Evolutionary conservation across 1,140 invertebrate species (phyloP).

Genomic region (Psix sp.): DNA sequence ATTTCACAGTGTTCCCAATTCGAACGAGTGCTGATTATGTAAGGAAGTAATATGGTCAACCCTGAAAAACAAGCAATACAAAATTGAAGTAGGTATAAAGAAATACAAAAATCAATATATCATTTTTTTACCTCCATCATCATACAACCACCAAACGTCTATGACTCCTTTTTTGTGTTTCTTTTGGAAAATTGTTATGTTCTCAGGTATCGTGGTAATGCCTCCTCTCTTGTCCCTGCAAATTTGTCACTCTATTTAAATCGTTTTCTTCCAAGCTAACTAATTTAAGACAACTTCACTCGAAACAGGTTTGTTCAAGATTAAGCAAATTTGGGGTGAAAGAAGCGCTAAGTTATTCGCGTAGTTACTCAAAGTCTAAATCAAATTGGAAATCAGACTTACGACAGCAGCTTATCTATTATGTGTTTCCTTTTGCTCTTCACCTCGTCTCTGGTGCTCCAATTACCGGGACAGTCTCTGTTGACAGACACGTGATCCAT

Average conservation of each 20-base stretch:
- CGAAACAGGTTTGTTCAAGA: too few species aligned
- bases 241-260: too few species aligned
- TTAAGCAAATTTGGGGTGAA: too few species aligned
- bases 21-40: slow-evolving; percentile 91
- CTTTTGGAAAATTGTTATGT: slow-evolving; percentile 82
- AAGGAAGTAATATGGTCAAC: slow-evolving; percentile 93
- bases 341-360: background rate
- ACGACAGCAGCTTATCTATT: slow-evolving; percentile 70
- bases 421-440: slow-evolving; percentile 71
- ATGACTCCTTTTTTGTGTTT: slow-evolving; percentile 86
- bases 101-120: slow-evolving; percentile 1
- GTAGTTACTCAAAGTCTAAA: slow-evolving; percentile 5
- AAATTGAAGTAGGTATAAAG: background rate
- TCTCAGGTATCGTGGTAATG: slow-evolving; percentile 66
- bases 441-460: slow-evolving; percentile 67
- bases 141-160: slow-evolving; percentile 98
- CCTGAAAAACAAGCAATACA: slow-evolving; percentile 74
- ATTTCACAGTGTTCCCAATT: slow-evolving; percentile 91
- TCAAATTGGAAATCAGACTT: slow-evolving; percentile 43
- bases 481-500: slow-evolving; percentile 54
- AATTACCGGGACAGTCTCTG: slow-evolving; percentile 67
- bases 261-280: too few species aligned
- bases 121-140: slow-evolving; percentile 88
- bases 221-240: slow-evolving; percentile 65
- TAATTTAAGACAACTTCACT: too few species aligned